phyloP scores from a whole-genome alignment of 1,140 invertebrate species.

The Glomeris maerens region DNA sequence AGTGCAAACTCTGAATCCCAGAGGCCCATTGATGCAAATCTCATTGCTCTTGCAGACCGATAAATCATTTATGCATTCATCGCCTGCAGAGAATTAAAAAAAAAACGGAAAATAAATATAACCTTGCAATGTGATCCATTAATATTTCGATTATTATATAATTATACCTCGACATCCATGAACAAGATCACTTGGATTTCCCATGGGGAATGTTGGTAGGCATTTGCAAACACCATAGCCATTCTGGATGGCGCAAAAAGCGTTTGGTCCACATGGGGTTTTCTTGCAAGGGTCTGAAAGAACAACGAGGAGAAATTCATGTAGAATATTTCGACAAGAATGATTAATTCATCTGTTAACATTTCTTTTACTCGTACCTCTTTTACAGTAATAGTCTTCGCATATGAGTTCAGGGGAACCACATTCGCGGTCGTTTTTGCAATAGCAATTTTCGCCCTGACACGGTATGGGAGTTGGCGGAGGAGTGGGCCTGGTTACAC shows the following conservation, averaged over 20 bases:
- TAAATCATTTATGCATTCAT: constrained; percentile 11
- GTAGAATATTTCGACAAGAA: too few relatives aligned
- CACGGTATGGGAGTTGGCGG: too few relatives aligned
- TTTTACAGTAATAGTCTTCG: not conserved
- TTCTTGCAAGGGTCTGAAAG: constrained; percentile 57
- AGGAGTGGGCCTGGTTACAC: too few relatives aligned
- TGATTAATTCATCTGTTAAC: too few relatives aligned
- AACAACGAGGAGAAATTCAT: constrained; percentile 14
- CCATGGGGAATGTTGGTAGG: constrained; percentile 30
- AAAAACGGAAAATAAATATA: too few relatives aligned
- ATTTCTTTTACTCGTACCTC: not conserved
- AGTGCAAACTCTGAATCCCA: constrained; percentile 10
- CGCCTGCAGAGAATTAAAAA: constrained; percentile 5
- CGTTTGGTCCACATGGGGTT: constrained; percentile 68
- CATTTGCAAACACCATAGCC: constrained; percentile 50
- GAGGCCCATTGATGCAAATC: not conserved
- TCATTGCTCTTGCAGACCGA: constrained; percentile 9
- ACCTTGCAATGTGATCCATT: too few relatives aligned
- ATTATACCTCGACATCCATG: constrained; percentile 46
- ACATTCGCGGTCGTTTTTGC: constrained; percentile 63
- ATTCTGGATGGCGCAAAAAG: constrained; percentile 56
- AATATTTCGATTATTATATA: too few relatives aligned
- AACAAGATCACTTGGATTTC: constrained; percentile 48
- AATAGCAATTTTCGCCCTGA: constrained; percentile 33
- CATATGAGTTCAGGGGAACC: constrained; percentile 41